Evolutionary conservation across 1,140 invertebrate genomes (phyloP).

Genomic region (Aporrectodea caliginosa): DNA sequence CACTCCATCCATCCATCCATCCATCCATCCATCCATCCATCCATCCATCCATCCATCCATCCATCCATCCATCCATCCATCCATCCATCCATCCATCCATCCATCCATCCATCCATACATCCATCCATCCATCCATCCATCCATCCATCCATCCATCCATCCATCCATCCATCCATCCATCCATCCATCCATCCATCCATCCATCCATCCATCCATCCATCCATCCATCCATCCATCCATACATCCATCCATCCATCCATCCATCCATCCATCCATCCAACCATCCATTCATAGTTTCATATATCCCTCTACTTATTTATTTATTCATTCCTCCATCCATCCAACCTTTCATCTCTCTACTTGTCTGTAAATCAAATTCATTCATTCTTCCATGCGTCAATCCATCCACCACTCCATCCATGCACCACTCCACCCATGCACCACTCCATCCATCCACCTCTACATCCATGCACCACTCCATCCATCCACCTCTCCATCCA

Average conservation of each 20-base stretch:
- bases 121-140: too few species aligned
- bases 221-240: too few species aligned
- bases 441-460: constrained; percentile 7
- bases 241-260: too few species aligned
- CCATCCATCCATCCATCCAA: constrained; percentile 20
- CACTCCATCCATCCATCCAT: too few species aligned
- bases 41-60: neutral
- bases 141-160: constrained; percentile 12
- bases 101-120: too few species aligned
- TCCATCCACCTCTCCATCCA: too few species aligned
- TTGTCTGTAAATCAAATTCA: neutral
- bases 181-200: constrained; percentile 26
- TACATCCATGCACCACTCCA: too few species aligned
- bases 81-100: neutral
- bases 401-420: constrained; percentile 6
- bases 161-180: constrained; percentile 24
- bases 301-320: neutral
- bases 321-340: neutral
- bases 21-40: constrained; percentile 4
- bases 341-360: neutral
- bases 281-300: neutral
- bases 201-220: constrained; percentile 22
- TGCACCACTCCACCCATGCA: constrained; percentile 7
- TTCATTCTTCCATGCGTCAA: constrained; percentile 10
- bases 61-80: constrained; percentile 1